Percentiles rank a stretch among this genome's conserved stretches.
These are phyloP conservation scores for Eupsilia transversa DNA, from an alignment of 2,888 invertebrate genomes.

Conservation along the genomic window DNA sequence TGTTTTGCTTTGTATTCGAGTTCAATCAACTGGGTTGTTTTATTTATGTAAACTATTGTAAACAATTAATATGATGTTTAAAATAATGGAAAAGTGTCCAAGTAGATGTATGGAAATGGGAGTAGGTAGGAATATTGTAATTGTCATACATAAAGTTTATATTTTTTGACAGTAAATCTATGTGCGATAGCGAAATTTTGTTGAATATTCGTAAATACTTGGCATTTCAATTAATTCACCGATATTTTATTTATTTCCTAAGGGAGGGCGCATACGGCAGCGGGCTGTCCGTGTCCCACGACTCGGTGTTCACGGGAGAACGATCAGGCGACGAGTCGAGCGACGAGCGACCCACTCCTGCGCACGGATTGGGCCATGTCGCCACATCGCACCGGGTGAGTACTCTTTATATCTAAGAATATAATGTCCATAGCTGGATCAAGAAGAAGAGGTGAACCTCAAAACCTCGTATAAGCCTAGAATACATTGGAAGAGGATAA, in stretches of 20 bases:
- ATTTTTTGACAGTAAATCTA: too few relatives aligned
- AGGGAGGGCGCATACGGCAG: conserved; percentile 88
- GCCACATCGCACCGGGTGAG: conserved; percentile 84
- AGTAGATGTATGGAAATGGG: neutral
- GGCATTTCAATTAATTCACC: neutral
- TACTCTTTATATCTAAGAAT: conserved; percentile 36
- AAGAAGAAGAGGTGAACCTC: too few relatives aligned
- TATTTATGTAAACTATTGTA: neutral
- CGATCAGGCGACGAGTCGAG: conserved; percentile 91
- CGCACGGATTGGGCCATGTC: conserved; percentile 78
- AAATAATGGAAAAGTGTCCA: neutral
- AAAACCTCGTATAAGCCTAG: too few relatives aligned
- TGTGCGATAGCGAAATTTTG: too few relatives aligned
- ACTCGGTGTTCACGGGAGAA: conserved; percentile 97
- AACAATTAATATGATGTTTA: neutral
- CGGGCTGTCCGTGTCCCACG: conserved; percentile 96
- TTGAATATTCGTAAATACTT: neutral
- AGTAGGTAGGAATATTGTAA: neutral
- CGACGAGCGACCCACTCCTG: conserved; percentile 84
- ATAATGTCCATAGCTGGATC: neutral
- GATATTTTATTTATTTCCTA: too few relatives aligned
- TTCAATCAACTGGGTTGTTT: conserved; percentile 20
- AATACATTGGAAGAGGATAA: neutral
- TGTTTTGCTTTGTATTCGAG: conserved; percentile 5
- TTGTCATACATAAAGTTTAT: neutral